A percentile compares a stretch with the other conserved stretches of the same genome.
Evolutionary conservation across 2,888 invertebrate genomes (phyloP).

Genomic region (Pseudoips prasinana): DNA sequence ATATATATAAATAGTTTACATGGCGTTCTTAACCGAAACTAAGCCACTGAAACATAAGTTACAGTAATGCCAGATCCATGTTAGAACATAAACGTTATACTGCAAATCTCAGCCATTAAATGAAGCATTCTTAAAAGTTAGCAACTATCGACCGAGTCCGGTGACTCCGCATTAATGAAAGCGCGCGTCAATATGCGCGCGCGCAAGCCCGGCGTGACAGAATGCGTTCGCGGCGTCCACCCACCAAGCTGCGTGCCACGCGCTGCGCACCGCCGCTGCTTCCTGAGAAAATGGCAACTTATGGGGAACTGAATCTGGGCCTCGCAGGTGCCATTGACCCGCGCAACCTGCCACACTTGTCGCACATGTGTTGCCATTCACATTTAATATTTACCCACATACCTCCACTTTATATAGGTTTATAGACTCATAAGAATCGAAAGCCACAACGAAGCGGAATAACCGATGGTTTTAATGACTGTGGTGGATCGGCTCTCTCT

Average conservation of each 20-base stretch:
- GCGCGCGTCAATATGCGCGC: conserved; percentile 71
- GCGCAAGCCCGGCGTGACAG: conserved; percentile 71
- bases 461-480: conserved; percentile 48
- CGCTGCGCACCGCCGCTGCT: conserved; percentile 52
- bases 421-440: conserved; percentile 55
- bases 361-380: conserved; percentile 68
- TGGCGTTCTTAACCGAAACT: conserved; percentile 23
- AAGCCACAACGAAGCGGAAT: conserved; percentile 51
- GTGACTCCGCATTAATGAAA: conserved; percentile 71
- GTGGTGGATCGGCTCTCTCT: conserved; percentile 38
- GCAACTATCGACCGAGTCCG: conserved; percentile 52
- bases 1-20: conserved; percentile 12
- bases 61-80: conserved; percentile 41
- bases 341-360: conserved; percentile 58
- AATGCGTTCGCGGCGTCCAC: conserved; percentile 57
- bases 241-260: conserved; percentile 40
- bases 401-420: conserved; percentile 53
- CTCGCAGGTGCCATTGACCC: conserved; percentile 74
- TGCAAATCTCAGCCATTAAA: conserved; percentile 52
- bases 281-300: conserved; percentile 80
- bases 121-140: conserved; percentile 50
- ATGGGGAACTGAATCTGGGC: conserved; percentile 77
- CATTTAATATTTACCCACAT: conserved; percentile 63
- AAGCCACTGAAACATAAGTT: conserved; percentile 33
- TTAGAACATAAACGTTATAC: conserved; percentile 40